Evolutionary conservation across 2,113 vertebrate species (phyloP).

Genomic region (Rhinolophus ferrumequinum): DNA sequence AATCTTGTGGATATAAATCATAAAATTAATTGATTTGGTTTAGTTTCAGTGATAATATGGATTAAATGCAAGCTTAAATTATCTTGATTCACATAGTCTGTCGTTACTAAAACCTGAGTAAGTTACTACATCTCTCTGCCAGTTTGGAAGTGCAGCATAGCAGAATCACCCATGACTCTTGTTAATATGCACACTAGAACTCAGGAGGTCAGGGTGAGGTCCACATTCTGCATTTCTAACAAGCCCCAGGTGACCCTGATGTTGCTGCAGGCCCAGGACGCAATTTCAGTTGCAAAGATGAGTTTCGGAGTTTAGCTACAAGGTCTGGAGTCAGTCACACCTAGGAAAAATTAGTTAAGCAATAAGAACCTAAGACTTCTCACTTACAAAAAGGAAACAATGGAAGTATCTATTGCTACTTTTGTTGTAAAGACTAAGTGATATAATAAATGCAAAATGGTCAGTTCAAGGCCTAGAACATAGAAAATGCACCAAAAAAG

Average conservation of each 20-base stretch:
- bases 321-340: neutral
- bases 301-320: neutral
- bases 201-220: neutral
- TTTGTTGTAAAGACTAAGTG: neutral
- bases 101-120: constrained; percentile 25
- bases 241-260: neutral
- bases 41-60: neutral
- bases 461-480: neutral
- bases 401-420: neutral
- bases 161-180: neutral
- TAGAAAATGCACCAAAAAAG: neutral
- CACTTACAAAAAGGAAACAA: neutral
- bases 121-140: neutral
- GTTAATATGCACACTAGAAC: neutral
- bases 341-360: neutral
- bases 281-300: neutral
- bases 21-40: constrained; percentile 50
- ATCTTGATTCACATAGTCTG: neutral
- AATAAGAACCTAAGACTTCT: neutral
- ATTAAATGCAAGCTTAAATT: neutral
- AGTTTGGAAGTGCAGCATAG: neutral
- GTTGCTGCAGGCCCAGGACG: neutral
- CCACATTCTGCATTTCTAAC: neutral
- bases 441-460: neutral
- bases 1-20: neutral